Base-by-base conservation (phyloP, 2,888 invertebrate species). In the Vesta saturnalis region DNA sequence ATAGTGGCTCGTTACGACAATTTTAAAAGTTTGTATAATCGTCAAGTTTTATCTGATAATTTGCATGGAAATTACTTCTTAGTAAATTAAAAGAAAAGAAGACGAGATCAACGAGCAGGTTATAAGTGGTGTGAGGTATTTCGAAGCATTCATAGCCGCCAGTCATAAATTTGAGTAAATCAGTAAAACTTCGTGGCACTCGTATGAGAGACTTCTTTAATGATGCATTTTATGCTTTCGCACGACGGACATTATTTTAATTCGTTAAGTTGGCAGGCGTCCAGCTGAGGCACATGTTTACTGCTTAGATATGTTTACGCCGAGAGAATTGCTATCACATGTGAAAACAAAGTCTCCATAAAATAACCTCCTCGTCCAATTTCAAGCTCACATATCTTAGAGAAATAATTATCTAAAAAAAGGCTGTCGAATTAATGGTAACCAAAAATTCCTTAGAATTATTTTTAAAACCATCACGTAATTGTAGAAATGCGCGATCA, bases 201-300 rank as follows among this genome's bases (percentile, higher is more conserved):
- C 81, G 80, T 77, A 81, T 81, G 82, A 81, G 80, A 78, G 82
- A 82, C 83, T 82, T 81, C 82, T 82, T 83, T 83, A 83, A 83
- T 83, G 83, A 83, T 81, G 82, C 83, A 79, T 83, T 84, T 84
- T 84, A 84, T 84, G 83, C 82, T 83, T 83, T 83, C 81, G 83
- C 83, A 81, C 83, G 83, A 83, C 83, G 80, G 82, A 84, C 83
- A 83, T 83, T 83, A 84, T 83, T 84, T 83, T 83, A 83, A 83
- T 83, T 83, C 82, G 79, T 80, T 78, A 77, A 76, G 77, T 81
- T 83, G 83, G 83, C 81, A 74, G 72, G 71, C 71, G 72, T 80
- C 81, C 82, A 83, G 77, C 76, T 73, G 70, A 75, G 79, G 78
- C 79, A 80, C 78, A 80, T 82, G 81, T 81, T 80, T 80, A 77